Percentiles rank a stretch among this genome's conserved stretches.
phyloP scores from a whole-genome alignment of 2,113 vertebrate genomes.

The Rissa tridactyla region DNA sequence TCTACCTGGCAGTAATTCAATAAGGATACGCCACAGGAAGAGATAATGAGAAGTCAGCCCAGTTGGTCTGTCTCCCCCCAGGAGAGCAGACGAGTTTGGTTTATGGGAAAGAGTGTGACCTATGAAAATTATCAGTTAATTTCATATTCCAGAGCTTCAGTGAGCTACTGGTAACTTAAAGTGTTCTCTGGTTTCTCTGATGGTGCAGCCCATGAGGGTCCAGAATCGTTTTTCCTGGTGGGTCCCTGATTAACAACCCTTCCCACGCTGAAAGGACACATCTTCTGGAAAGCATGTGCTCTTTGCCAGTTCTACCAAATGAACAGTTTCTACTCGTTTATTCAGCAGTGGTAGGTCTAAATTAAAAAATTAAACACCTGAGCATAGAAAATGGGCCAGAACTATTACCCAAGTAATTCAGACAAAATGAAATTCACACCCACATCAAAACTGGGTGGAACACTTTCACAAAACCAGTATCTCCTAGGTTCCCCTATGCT shows the following conservation, averaged over 20 bases:
- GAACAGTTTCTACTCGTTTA: neutral
- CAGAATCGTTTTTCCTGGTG: neutral
- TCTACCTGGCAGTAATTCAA: constrained; percentile 90
- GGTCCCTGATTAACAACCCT: neutral
- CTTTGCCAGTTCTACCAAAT: neutral
- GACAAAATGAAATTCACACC: neutral
- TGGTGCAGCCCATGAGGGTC: neutral
- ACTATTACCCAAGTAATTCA: neutral
- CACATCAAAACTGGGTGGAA: neutral
- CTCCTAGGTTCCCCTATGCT: neutral
- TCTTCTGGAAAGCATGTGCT: neutral
- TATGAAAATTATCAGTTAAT: constrained; percentile 59
- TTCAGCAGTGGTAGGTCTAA: neutral
- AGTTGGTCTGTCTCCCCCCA: constrained; percentile 71
- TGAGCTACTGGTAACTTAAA: neutral
- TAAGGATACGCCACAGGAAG: constrained; percentile 77
- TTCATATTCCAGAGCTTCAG: constrained; percentile 43
- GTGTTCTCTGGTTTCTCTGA: neutral
- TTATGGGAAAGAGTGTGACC: constrained; percentile 64
- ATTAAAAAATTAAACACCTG: neutral
- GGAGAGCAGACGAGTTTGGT: constrained; percentile 76
- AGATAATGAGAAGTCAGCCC: constrained; percentile 77
- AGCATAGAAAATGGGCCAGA: neutral
- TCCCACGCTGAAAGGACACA: neutral
- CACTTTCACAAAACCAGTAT: neutral